Base-by-base conservation (phyloP, 2,113 vertebrate genomes). In the Ochotona princeps region DNA sequence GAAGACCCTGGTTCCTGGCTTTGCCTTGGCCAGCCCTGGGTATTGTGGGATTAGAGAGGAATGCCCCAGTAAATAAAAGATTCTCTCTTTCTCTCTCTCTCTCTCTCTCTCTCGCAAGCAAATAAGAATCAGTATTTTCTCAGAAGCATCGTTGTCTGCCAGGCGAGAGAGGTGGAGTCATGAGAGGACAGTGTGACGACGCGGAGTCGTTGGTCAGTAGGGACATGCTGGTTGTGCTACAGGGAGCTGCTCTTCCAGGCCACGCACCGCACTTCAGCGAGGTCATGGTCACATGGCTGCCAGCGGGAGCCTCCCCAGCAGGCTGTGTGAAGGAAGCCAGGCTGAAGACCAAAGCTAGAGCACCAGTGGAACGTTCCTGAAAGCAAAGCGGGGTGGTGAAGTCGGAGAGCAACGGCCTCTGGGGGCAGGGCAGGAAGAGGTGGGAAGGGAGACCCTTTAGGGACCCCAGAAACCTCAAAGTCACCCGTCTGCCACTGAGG, bases 231-330 rank as follows among this genome's bases (percentile, higher is more conserved):
- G 11, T 30, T 17, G 11, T 32, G 11, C 66, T 30, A 25, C 51
- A 4, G 10, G 8, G 6, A n/a, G n/a, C 35, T n/a, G 18, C 74
- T 61, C 2, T 80, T 12, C n/a, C n/a, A n/a, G n/a, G n/a, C n/a
- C n/a, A 32, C 15, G 23, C 21, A 18, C 38, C 14, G n/a, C 32
- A 30, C 14, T 6, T 8, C 0, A 32, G 35, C 5, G 47, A 20
- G 26, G 32, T 25, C 51, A 0, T 26, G 1, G 15, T 7, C 2
- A 0, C 1, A 5, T 49, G 0, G 66, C 25, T 17, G 6, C 4
- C 1, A 4, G 20, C 8, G 10, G 18, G 47, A 13, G 12, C 26
- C 54, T 44, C 38, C 38, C 38, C 38, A 44, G 38, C 38, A 44
- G 38, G 38, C 23, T 57, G 54, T 14, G 54, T 18, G 17, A 12